Base-by-base conservation (phyloP, 2,113 vertebrate genomes). In the Jaculus jaculus region DNA sequence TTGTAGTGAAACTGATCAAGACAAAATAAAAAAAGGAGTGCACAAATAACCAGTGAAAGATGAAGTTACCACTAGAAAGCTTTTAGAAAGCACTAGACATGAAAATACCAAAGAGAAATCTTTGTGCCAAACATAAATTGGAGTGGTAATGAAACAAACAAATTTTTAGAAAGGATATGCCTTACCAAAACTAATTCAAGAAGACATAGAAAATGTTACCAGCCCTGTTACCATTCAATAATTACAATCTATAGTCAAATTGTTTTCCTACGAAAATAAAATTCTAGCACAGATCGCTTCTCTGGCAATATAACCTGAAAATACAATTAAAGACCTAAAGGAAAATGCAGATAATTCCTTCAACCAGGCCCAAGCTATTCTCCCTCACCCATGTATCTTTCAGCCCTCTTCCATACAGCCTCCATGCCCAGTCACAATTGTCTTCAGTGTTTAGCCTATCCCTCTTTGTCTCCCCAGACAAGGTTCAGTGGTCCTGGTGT, bases 401-500 rank as follows among this genome's bases (percentile, higher is more conserved):
- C 16, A 7, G 6, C n/a, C 32, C 24, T 54, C 28, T 66, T 73
- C 54, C n/a, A n/a, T 2, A 37, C 24, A 39, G 30, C 8, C 24
- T 78, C 37, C 24, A 11, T 37, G 69, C 61, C 77, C 61, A 71
- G 34, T 37, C 47, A 92, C 65, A 24, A 51, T n/a, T 28, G 24
- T 26, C 71, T 78, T 73, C 26, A 61, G 23, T 63, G 82, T 28
- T 77, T 15, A 30, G 18, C 8, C 28, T 30, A 15, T 32, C 32
- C 13, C 37, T 92, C 51, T 71, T 74, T 60, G 73, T 92, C 54
- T 66, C 96, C 51, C 73, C 79, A 99, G 98, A 87, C 98, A 98
- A 5, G 98, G 98, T 16, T 98, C 98, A 60, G 96, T 99, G 30
- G 96, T 99, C 63, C 97, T 99, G 81, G 98, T 99, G 78, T 98